Conservation (phyloP, 2,888 invertebrate species). For the Spialia ferax region DNA sequence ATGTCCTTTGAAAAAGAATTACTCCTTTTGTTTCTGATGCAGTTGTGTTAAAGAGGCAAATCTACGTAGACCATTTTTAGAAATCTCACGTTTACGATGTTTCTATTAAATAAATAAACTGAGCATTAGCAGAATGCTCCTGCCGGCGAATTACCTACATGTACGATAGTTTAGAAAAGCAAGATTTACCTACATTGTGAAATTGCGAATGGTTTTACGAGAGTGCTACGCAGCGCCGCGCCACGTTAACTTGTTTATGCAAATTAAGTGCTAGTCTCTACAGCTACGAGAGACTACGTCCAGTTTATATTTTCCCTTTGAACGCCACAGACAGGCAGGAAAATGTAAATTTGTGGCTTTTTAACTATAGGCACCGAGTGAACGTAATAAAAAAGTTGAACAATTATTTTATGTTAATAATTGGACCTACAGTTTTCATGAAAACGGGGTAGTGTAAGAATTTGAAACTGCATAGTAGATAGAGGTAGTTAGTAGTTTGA, state of each 20-base stretch:
- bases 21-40: too few relatives aligned
- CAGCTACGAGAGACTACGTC: background rate
- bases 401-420: too few relatives aligned
- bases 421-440: too few relatives aligned
- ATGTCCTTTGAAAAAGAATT: too few relatives aligned
- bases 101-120: background rate
- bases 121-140: background rate
- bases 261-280: background rate
- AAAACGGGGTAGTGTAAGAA: too few relatives aligned
- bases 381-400: too few relatives aligned
- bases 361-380: background rate
- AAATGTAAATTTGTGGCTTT: background rate
- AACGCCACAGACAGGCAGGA: background rate
- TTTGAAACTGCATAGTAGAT: too few relatives aligned
- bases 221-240: background rate
- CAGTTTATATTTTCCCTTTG: background rate
- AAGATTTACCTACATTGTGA: background rate
- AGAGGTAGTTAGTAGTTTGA: too few relatives aligned
- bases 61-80: background rate
- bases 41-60: background rate
- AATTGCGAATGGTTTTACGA: background rate
- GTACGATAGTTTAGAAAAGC: background rate
- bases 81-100: background rate
- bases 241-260: constrained; percentile 6
- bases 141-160: background rate